Conservation (phyloP, 2,113 vertebrate genomes). For the Stigmatopora argus region DNA sequence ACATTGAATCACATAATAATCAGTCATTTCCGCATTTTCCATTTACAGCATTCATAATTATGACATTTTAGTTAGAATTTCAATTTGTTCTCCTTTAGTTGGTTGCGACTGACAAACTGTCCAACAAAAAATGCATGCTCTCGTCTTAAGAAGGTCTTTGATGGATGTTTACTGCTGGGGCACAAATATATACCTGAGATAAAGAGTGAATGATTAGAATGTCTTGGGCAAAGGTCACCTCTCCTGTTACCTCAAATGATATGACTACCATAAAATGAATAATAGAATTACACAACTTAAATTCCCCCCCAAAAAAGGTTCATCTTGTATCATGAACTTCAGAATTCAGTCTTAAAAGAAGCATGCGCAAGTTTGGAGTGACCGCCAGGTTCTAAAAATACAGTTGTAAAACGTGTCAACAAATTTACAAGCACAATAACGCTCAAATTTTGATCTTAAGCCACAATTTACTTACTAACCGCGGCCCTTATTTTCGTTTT, state of each 20-base stretch:
- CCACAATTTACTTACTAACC: constrained; percentile 47
- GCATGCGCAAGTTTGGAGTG: background rate
- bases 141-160: background rate
- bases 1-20: background rate
- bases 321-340: background rate
- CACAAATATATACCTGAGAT: background rate
- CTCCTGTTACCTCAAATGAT: background rate
- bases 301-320: background rate
- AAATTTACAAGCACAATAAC: constrained; percentile 50
- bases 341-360: background rate
- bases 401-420: constrained; percentile 44
- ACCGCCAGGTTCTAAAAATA: constrained; percentile 48
- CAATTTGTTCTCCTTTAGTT: background rate
- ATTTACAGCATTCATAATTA: background rate
- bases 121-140: background rate
- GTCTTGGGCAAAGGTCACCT: background rate
- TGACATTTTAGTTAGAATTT: background rate
- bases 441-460: constrained; percentile 53
- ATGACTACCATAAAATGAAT: background rate
- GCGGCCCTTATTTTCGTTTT: constrained; percentile 29
- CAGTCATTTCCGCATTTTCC: background rate
- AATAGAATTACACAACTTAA: background rate
- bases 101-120: background rate
- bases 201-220: background rate
- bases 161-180: background rate